Evolutionary conservation across 37 sponge, comb jelly and placozoan species (phyloP).

Genomic region (Axinella damicornis): DNA sequence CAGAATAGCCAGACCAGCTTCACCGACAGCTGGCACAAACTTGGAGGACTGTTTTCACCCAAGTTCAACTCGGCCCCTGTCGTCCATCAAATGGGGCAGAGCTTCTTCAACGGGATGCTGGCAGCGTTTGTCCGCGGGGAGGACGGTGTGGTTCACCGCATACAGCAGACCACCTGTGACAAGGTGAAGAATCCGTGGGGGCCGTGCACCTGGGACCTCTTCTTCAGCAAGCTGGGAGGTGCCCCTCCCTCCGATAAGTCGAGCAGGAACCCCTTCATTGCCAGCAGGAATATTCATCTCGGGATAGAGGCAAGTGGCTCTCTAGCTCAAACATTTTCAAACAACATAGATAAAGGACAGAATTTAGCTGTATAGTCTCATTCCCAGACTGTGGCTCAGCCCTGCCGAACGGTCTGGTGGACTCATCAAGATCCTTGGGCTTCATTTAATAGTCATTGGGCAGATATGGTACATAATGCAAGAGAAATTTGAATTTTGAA

Average conservation of each 20-base stretch:
- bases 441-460: too few relatives aligned
- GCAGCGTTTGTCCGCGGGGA: constrained; percentile 58
- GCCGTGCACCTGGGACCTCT: constrained; percentile 76
- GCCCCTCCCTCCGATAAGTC: constrained; percentile 12
- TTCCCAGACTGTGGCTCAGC: too few relatives aligned
- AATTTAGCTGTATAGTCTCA: too few relatives aligned
- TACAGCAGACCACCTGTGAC: constrained; percentile 78
- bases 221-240: background rate
- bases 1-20: constrained; percentile 46
- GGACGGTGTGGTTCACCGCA: constrained; percentile 58
- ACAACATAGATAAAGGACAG: too few relatives aligned
- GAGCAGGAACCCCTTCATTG: constrained; percentile 50
- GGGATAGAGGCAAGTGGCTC: constrained; percentile 65
- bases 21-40: constrained; percentile 41
- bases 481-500: too few relatives aligned
- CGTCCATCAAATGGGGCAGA: constrained; percentile 57
- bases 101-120: constrained; percentile 67
- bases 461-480: too few relatives aligned
- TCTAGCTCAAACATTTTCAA: background rate
- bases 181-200: constrained; percentile 77
- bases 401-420: too few relatives aligned
- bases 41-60: constrained; percentile 50
- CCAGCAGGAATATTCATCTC: constrained; percentile 53
- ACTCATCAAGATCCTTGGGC: too few relatives aligned
- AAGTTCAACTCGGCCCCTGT: constrained; percentile 64